Evolutionary conservation across 2,797 vertebrate species (phyloP).

Genomic region (Orientallactaga sibirica): DNA sequence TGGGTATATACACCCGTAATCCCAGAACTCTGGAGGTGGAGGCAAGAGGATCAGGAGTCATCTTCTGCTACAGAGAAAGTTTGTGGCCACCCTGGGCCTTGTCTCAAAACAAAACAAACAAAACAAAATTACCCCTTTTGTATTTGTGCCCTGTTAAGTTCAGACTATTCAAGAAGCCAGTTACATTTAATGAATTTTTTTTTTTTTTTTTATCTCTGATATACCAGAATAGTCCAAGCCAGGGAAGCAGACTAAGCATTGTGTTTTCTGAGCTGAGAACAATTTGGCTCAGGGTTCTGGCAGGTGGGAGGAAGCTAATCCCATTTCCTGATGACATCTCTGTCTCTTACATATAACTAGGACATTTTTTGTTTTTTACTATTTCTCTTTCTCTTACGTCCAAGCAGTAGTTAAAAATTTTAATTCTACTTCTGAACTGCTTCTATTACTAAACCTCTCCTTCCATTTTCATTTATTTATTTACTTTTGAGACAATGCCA

Average conservation of each 20-base stretch:
- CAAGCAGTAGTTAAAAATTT: background rate
- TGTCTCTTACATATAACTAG: background rate
- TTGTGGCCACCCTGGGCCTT: background rate
- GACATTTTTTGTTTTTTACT: too few species aligned
- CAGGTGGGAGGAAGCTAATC: background rate
- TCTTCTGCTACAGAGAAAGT: background rate
- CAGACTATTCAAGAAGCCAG: slow-evolving; percentile 43
- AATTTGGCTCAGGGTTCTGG: background rate
- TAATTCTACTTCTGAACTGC: slow-evolving; percentile 3
- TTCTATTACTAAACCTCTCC: background rate
- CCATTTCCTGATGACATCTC: background rate
- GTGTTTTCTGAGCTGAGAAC: background rate
- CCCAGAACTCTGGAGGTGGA: background rate
- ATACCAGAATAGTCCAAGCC: background rate
- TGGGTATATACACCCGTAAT: background rate
- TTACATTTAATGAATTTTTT: slow-evolving; percentile 53
- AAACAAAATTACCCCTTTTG: background rate
- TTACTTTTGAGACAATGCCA: too few species aligned
- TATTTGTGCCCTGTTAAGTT: slow-evolving; percentile 31
- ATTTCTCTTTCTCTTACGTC: background rate
- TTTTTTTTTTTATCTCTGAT: slow-evolving; percentile 64
- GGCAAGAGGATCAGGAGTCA: background rate
- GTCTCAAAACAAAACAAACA: background rate
- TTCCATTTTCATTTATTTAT: background rate
- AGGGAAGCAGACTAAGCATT: background rate